Evolutionary conservation across 2,888 invertebrate genomes (phyloP).

Genomic region (Callyntrura sp.): DNA sequence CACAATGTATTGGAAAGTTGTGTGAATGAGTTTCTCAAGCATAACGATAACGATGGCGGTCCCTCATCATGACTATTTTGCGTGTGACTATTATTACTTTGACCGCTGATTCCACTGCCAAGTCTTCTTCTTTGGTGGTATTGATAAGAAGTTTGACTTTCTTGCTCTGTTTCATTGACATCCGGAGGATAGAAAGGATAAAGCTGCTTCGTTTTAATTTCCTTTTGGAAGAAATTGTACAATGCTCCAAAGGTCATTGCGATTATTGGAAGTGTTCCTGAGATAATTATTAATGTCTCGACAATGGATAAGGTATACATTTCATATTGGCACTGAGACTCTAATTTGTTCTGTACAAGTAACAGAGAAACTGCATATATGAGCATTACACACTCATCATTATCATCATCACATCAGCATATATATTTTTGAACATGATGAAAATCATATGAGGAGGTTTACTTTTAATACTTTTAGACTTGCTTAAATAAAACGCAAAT

Average conservation of each 20-base stretch:
- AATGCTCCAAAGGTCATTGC: conserved; percentile 67
- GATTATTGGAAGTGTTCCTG: conserved; percentile 73
- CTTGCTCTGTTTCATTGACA: conserved; percentile 40
- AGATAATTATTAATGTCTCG: conserved; percentile 69
- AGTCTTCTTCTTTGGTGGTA: conserved; percentile 39
- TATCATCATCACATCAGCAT: not conserved
- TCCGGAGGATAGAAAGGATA: not conserved
- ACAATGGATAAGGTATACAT: conserved; percentile 62
- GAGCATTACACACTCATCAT: not conserved
- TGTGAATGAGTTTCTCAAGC: conserved; percentile 31
- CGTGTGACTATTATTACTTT: conserved; percentile 46
- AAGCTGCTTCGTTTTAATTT: not conserved
- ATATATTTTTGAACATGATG: not conserved
- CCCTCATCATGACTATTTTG: conserved; percentile 42
- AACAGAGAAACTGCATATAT: conserved; percentile 25
- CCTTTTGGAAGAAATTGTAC: conserved; percentile 68
- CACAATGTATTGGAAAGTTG: conserved; percentile 54
- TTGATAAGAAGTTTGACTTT: conserved; percentile 34
- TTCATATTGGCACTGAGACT: conserved; percentile 71
- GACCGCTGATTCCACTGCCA: conserved; percentile 54
- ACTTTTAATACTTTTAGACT: not conserved
- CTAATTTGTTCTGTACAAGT: conserved; percentile 43
- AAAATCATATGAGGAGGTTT: not conserved
- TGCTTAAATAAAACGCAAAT: not conserved
- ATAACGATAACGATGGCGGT: conserved; percentile 44